Conservation (phyloP, 2,888 invertebrate species). For the Chrysina gloriosa region DNA sequence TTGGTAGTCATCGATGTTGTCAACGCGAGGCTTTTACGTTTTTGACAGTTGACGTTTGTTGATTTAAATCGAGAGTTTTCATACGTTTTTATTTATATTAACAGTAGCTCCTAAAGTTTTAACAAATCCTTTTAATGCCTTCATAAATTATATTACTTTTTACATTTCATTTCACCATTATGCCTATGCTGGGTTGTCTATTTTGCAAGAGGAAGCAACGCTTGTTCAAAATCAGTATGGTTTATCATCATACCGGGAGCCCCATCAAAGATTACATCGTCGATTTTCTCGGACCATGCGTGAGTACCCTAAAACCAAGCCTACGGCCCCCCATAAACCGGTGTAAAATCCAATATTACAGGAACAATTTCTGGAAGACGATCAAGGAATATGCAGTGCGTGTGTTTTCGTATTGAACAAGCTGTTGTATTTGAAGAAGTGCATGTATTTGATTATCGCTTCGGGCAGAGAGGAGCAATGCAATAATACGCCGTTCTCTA, state of each 20-base stretch:
- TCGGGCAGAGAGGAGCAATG: conserved; percentile 6
- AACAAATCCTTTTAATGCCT: neutral
- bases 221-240: conserved; percentile 42
- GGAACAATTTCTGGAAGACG: conserved; percentile 44
- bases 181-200: conserved; percentile 36
- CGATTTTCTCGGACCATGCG: conserved; percentile 44
- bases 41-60: conserved; percentile 18
- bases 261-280: conserved; percentile 46
- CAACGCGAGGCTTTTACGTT: too few relatives aligned
- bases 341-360: conserved; percentile 30
- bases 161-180: neutral
- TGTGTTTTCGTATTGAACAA: conserved; percentile 45
- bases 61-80: neutral
- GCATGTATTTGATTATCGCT: conserved; percentile 41
- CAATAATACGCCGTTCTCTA: neutral
- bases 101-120: neutral
- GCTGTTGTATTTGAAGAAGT: conserved; percentile 42
- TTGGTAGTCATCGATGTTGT: neutral
- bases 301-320: conserved; percentile 32
- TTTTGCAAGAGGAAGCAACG: conserved; percentile 37
- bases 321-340: neutral
- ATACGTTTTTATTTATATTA: neutral
- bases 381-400: conserved; percentile 42
- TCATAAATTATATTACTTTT: too few relatives aligned
- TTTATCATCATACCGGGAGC: conserved; percentile 41